Conservation (phyloP, 2,888 invertebrate species). For the Drosophila koepferae region DNA sequence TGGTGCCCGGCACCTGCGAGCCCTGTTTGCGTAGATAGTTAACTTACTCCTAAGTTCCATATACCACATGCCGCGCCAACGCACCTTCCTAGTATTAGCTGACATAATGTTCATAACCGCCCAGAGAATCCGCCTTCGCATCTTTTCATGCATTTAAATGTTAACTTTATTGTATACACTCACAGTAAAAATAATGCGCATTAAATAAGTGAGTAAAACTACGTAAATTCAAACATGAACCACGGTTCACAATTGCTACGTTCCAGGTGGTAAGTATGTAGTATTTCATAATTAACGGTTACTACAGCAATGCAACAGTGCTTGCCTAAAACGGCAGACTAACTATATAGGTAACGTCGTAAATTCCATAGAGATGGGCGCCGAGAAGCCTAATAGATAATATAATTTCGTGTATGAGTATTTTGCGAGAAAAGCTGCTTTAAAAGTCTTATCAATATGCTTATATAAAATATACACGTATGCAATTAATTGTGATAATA, state of each 20-base stretch:
- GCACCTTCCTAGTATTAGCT: constrained; percentile 49
- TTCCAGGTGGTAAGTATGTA: constrained; percentile 55
- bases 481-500: constrained; percentile 27
- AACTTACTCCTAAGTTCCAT: constrained; percentile 38
- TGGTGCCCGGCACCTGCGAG: constrained; percentile 88
- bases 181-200: constrained; percentile 73
- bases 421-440: not conserved
- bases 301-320: constrained; percentile 37
- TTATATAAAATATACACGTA: constrained; percentile 34
- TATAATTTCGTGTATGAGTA: constrained; percentile 22
- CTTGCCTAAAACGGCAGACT: constrained; percentile 64
- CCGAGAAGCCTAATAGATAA: constrained; percentile 1
- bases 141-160: constrained; percentile 74
- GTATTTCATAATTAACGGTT: constrained; percentile 28
- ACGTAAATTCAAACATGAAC: constrained; percentile 49
- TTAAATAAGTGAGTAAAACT: constrained; percentile 64
- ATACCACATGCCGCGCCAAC: constrained; percentile 25
- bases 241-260: constrained; percentile 42
- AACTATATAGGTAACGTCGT: constrained; percentile 23
- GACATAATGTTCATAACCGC: constrained; percentile 16
- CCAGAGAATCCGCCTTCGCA: constrained; percentile 30
- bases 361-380: constrained; percentile 43
- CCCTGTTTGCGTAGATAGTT: constrained; percentile 87
- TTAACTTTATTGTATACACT: constrained; percentile 75
- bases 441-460: constrained; percentile 13